These are phyloP conservation scores for Arbacia lixula DNA, from an alignment of 53 echinoderm and acorn worm species.

Conservation along the genomic window DNA sequence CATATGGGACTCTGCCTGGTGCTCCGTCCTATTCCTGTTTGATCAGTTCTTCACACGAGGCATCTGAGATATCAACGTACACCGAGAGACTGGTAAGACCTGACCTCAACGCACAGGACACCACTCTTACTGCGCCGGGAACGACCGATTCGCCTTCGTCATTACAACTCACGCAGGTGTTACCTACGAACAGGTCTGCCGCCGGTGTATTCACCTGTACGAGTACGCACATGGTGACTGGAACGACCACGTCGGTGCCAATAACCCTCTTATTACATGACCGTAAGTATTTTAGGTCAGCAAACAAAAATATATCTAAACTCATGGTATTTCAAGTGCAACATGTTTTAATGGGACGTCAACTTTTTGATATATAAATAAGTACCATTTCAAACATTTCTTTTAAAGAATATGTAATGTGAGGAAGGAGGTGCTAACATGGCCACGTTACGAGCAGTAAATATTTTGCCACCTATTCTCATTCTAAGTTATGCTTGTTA, in stretches of 20 bases:
- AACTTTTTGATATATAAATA: too few species aligned
- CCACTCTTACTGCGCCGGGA: not conserved
- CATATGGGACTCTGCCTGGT: not conserved
- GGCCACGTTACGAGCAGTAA: too few species aligned
- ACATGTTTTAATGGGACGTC: too few species aligned
- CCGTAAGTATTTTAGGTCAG: not conserved
- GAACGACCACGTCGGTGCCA: not conserved
- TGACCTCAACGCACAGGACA: not conserved
- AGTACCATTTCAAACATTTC: too few species aligned
- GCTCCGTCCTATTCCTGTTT: not conserved
- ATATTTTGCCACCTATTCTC: not conserved
- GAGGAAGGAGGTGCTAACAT: too few species aligned
- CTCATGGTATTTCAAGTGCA: too few species aligned
- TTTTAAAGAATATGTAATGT: too few species aligned
- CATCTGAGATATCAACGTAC: not conserved
- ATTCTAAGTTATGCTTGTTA: too few species aligned
- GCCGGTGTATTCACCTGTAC: slow-evolving; percentile 4
- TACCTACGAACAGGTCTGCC: not conserved
- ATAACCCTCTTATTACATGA: not conserved
- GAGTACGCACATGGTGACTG: not conserved
- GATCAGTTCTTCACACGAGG: not conserved
- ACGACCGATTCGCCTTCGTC: not conserved
- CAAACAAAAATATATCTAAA: too few species aligned
- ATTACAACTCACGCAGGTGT: not conserved
- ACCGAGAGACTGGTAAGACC: not conserved